Evolutionary conservation across 2,797 vertebrate species (phyloP), one percentile per base, ranked within the genome.

Genomic region (Florisuga fusca): DNA sequence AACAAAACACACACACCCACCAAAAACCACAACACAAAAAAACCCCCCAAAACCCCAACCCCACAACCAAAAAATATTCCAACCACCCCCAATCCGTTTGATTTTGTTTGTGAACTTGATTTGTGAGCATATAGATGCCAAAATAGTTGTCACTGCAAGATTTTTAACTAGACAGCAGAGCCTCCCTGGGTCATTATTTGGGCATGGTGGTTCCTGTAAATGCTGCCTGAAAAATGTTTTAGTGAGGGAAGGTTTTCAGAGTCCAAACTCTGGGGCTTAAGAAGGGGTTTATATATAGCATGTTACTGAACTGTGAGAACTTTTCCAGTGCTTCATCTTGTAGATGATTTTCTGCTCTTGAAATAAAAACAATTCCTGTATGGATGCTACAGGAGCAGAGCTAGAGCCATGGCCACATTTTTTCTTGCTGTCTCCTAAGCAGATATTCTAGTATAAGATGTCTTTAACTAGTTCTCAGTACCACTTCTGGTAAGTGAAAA

Each of bases 401-500:
- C 38, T 41, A 14, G 38, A 41, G 38, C 38, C 38, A 41, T 41
- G 38, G 38, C 38, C 38, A 41, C 38, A 41, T 41, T 15, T 62
- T n/a, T 26, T 34, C 8, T 34, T 38, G 34, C 9, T 12, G 4
- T 25, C 38, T 72, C 66, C 38, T 89, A 17, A 73, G 80, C 3
- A 2, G 1, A 3, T 14, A 10, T 31, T 78, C 21, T 50, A 14
- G 0, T 26, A 3, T 5, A 27, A 80, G 48, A 48, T 85, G 48
- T 19, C 59, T 66, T 41, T 41, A 41, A 13, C 12, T 41, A 41
- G 38, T 41, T 41, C 38, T 41, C 48, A 13, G 2, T 10, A 34
- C 25, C 0, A 1, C n/a, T 68, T 20, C 58, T 59, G 45, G 2
- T 12, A 5, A 0, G 15, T 41, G 45, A 18, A 51, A 77, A 2